Base-by-base conservation (phyloP, 2,888 invertebrate genomes). In the Trilocha varians region DNA sequence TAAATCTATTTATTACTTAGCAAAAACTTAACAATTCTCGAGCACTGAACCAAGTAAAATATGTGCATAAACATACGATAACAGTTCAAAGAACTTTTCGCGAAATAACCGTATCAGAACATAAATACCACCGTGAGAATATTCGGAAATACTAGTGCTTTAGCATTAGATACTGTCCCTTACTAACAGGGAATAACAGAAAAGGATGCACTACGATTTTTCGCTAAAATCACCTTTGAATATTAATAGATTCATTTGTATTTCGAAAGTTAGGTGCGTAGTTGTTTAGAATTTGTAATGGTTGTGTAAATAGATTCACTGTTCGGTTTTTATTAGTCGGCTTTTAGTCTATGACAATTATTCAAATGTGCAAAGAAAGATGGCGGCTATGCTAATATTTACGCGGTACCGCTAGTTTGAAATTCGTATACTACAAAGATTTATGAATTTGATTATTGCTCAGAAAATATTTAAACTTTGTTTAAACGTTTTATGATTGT, bases 401-500 rank as follows among this genome's bases (percentile, higher is more conserved):
- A 25, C 25, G 25, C 25, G 25, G 25, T 25, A 25, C 25, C 25
- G 25, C 25, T 25, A 25, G 25, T 3, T 11, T 25, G 1, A 25
- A 0, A 25, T 25, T 25, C 25, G 25, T 25, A 9, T 25, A 25
- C 25, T 25, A 25, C 11, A 4, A n/a, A 25, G 25, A 25, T 25
- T 25, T 25, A 25, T 25, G 25, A 9, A 11, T 25, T 25, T 25
- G 25, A 25, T 25, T 25, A 25, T 9, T 25, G 25, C 25, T 25
- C 25, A 11, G 25, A 11, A 25, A 16, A 40, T 9, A 25, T 25
- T 25, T 25, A 25, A 25, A 42, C 44, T 47, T 53, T 57, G 56
- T 50, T 48, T 48, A 51, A 45, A 42, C 47, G 48, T 48, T 50
- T 25, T 25, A 25, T 25, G 25, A 25, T 25, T 25, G 2, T 25